phyloP scores from a whole-genome alignment of 2,888 invertebrate species.

The Melieria picta region DNA sequence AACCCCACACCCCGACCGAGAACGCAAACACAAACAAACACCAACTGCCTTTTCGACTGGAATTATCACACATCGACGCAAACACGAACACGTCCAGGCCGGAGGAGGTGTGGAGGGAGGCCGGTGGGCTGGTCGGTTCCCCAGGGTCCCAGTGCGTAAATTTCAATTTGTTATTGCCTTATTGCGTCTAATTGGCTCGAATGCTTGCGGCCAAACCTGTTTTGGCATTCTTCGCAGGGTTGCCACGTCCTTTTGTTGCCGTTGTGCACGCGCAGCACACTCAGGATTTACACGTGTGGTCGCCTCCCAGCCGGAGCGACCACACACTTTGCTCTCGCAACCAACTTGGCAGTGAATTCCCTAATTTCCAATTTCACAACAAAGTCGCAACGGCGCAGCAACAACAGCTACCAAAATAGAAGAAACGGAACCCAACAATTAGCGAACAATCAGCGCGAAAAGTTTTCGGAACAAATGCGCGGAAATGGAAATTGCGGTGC shows the following conservation, averaged over 20 bases:
- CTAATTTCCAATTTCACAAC: constrained; percentile 13
- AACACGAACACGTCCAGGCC: not conserved
- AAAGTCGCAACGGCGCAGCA: constrained; percentile 11
- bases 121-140: constrained; percentile 39
- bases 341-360: not conserved
- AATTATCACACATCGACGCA: constrained; percentile 31
- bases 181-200: constrained; percentile 61
- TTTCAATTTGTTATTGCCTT: constrained; percentile 63
- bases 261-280: not conserved
- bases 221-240: constrained; percentile 1
- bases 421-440: constrained; percentile 41
- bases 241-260: not conserved
- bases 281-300: not conserved
- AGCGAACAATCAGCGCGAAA: constrained; percentile 37
- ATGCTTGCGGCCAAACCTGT: constrained; percentile 54
- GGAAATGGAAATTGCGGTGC: no score
- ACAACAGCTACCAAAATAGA: not conserved
- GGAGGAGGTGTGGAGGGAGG: constrained; percentile 23
- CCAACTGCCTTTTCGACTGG: constrained; percentile 21
- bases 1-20: not conserved
- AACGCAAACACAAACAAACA: constrained; percentile 25
- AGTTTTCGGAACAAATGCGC: constrained; percentile 4
- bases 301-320: constrained; percentile 5
- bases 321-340: not conserved
- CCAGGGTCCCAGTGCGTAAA: constrained; percentile 52